A percentile compares a stretch with the other conserved stretches of the same genome.
phyloP scores from a whole-genome alignment of 92 coral and sea anemone species.

The Umimayanthus kanabou region DNA sequence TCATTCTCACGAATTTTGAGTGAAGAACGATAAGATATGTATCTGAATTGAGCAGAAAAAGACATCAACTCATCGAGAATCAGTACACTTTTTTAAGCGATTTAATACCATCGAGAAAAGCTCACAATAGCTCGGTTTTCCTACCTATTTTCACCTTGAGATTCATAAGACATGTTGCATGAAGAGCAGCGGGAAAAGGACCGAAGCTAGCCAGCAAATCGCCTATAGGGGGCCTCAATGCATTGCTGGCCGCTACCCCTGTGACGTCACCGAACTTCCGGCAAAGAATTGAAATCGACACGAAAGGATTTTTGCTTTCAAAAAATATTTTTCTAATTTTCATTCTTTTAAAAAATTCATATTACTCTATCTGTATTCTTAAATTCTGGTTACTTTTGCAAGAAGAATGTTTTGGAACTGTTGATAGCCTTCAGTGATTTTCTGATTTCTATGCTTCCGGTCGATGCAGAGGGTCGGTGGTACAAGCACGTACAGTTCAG shows the following conservation, averaged over 20 bases:
- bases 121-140: conserved; percentile 33
- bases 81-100: not conserved
- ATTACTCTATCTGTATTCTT: too few relatives aligned
- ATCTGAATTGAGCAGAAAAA: not conserved
- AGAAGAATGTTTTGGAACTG: too few relatives aligned
- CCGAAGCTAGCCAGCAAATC: conserved; percentile 61
- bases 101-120: not conserved
- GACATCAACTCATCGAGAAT: not conserved
- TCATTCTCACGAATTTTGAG: not conserved
- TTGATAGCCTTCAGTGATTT: too few relatives aligned
- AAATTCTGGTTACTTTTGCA: too few relatives aligned
- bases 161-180: conserved; percentile 91
- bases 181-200: conserved; percentile 90
- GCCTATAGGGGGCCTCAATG: conserved; percentile 72
- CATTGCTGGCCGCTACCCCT: conserved; percentile 49
- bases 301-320: not conserved
- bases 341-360: too few relatives aligned
- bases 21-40: not conserved
- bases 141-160: conserved; percentile 69
- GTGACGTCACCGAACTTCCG: conserved; percentile 91
- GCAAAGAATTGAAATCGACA: not conserved
- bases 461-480: too few relatives aligned
- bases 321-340: too few relatives aligned
- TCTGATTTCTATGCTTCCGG: too few relatives aligned
- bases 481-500: too few relatives aligned